Evolutionary conservation across 2,797 vertebrate species (phyloP).

Genomic region (Zenarchopterus dispar): DNA sequence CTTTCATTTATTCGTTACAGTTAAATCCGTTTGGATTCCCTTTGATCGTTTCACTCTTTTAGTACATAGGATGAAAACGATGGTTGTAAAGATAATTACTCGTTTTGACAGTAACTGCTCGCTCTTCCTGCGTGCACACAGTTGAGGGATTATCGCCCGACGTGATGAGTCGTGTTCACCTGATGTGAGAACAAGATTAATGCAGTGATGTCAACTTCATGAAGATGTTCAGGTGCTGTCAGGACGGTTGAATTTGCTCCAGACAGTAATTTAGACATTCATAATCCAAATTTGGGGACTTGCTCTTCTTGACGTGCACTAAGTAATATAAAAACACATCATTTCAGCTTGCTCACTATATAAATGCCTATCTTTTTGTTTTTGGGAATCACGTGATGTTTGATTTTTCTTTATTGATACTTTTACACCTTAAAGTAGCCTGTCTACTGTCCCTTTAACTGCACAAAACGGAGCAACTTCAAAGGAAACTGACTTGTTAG

Average conservation of each 20-base stretch:
- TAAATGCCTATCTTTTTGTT: no score
- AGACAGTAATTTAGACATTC: no score
- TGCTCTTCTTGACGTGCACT: no score
- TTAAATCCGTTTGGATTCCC: conserved; percentile 24
- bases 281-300: no score
- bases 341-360: no score
- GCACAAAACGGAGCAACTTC: conserved; percentile 27
- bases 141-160: conserved; percentile 24
- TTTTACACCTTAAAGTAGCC: neutral
- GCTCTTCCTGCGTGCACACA: conserved; percentile 13
- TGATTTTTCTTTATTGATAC: neutral
- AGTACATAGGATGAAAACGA: conserved; percentile 6
- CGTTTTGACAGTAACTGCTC: conserved; percentile 21
- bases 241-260: conserved; percentile 13
- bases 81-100: conserved; percentile 23
- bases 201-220: conserved; percentile 27
- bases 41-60: conserved; percentile 22
- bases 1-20: conserved; percentile 28
- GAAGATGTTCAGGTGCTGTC: conserved; percentile 4
- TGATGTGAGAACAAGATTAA: conserved; percentile 27
- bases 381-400: no score
- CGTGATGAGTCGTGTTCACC: neutral
- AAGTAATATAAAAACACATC: no score
- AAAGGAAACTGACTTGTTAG: conserved; percentile 35
- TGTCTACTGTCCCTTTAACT: conserved; percentile 20